phyloP scores from a whole-genome alignment of 2,113 vertebrate species.

The Piaya cayana region DNA sequence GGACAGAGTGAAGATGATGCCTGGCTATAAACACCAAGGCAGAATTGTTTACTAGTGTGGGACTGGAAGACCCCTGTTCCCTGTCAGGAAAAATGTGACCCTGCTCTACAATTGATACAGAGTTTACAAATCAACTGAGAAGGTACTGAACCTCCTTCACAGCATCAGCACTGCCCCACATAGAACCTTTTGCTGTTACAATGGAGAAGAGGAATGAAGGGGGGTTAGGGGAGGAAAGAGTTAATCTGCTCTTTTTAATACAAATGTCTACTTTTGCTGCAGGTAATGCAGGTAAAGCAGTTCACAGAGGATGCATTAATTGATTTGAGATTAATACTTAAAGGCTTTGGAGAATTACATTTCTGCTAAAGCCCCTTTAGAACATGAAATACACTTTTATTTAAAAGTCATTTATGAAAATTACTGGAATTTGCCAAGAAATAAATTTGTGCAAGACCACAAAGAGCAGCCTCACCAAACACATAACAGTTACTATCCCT shows the following conservation, averaged over 20 bases:
- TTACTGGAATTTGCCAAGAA: neutral
- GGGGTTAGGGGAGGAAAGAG: neutral
- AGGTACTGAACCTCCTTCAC: neutral
- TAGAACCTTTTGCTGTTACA: neutral
- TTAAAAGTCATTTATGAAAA: neutral
- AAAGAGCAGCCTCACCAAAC: neutral
- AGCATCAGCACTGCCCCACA: neutral
- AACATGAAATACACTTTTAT: neutral
- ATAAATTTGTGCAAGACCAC: neutral
- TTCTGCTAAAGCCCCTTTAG: neutral
- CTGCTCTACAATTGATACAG: neutral
- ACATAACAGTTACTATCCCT: too few species aligned
- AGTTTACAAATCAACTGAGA: neutral
- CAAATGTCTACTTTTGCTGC: neutral
- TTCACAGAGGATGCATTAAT: neutral
- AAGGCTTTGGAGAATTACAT: neutral
- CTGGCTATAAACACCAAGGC: neutral
- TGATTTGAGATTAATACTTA: neutral
- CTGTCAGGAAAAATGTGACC: neutral
- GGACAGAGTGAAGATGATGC: neutral
- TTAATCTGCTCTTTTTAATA: neutral
- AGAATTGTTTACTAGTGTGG: rapidly evolving
- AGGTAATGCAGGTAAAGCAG: neutral
- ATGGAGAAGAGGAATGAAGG: rapidly evolving
- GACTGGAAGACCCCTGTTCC: neutral